These are phyloP conservation scores for Caenorhabditis angaria DNA, from an alignment of 2,888 invertebrate species.

Conservation along the genomic window DNA sequence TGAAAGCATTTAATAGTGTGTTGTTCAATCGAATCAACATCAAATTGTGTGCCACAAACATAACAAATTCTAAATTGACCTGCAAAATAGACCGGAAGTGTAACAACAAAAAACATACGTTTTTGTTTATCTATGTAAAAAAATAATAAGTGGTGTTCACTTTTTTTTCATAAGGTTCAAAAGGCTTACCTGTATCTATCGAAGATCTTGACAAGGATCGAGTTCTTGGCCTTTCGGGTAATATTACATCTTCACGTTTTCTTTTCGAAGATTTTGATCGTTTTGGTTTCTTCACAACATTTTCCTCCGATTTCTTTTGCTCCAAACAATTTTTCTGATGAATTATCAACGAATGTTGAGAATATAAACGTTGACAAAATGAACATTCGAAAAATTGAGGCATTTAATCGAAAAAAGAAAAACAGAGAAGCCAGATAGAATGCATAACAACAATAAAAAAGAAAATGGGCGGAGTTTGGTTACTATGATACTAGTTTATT, in stretches of 20 bases:
- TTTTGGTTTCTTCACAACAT: constrained; percentile 4
- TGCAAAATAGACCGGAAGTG: constrained; percentile 15
- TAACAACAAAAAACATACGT: not conserved
- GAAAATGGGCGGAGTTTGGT: not conserved
- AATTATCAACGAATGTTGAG: constrained; percentile 32
- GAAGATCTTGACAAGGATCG: constrained; percentile 25
- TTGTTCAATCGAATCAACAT: constrained; percentile 30
- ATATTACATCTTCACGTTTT: constrained; percentile 17
- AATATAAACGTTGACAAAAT: constrained; percentile 33
- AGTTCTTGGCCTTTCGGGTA: constrained; percentile 20
- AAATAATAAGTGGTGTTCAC: not conserved
- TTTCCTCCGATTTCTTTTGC: constrained; percentile 10
- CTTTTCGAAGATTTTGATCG: constrained; percentile 23
- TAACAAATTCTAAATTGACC: constrained; percentile 40
- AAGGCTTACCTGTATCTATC: constrained; percentile 19
- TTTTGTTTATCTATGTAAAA: too few relatives aligned
- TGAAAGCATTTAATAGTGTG: constrained; percentile 33
- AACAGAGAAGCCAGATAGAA: too few relatives aligned
- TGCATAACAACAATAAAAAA: not conserved
- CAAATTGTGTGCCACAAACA: constrained; percentile 43
- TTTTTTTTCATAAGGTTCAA: not conserved
- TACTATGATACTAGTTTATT: not conserved
- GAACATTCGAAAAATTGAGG: constrained; percentile 37
- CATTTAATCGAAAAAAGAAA: too few relatives aligned
- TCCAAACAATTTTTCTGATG: constrained; percentile 32